Conservation (phyloP, 2,113 vertebrate genomes). For the Scortum barcoo region DNA sequence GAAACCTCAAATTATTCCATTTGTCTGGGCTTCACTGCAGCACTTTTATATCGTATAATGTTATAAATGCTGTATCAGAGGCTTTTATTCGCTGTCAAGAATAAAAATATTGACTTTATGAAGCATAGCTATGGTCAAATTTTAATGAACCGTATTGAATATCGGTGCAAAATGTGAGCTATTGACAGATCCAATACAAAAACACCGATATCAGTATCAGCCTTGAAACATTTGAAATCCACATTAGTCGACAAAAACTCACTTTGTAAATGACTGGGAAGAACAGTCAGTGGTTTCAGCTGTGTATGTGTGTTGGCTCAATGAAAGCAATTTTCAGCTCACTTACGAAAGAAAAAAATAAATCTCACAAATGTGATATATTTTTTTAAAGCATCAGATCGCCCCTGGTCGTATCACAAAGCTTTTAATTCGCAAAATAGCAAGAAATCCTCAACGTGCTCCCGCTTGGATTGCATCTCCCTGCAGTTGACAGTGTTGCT, state of each 20-base stretch:
- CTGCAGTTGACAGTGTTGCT: conserved; percentile 56
- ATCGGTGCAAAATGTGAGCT: conserved; percentile 43
- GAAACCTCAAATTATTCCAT: conserved; percentile 16
- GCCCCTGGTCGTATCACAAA: not conserved
- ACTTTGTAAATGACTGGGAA: conserved; percentile 40
- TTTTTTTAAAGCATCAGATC: conserved; percentile 34
- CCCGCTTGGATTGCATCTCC: conserved; percentile 1
- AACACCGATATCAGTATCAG: conserved; percentile 39
- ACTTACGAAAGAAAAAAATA: conserved; percentile 19
- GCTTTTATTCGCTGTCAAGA: conserved; percentile 18
- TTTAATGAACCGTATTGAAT: conserved; percentile 38
- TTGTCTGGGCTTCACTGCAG: conserved; percentile 40
- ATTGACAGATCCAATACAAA: conserved; percentile 39
- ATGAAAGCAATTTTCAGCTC: conserved; percentile 1
- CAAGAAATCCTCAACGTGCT: conserved; percentile 14
- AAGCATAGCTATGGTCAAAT: conserved; percentile 35
- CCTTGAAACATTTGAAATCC: conserved; percentile 55
- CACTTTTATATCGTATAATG: conserved; percentile 14
- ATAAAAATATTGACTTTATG: conserved; percentile 48
- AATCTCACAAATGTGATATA: conserved; percentile 26
- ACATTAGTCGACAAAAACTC: not conserved
- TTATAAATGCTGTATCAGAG: conserved; percentile 23
- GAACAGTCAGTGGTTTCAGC: conserved; percentile 37
- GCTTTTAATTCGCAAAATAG: conserved; percentile 43
- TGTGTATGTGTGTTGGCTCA: conserved; percentile 38